Conservation (phyloP, 2,797 vertebrate species). For the Gadopsis bispinosus region DNA sequence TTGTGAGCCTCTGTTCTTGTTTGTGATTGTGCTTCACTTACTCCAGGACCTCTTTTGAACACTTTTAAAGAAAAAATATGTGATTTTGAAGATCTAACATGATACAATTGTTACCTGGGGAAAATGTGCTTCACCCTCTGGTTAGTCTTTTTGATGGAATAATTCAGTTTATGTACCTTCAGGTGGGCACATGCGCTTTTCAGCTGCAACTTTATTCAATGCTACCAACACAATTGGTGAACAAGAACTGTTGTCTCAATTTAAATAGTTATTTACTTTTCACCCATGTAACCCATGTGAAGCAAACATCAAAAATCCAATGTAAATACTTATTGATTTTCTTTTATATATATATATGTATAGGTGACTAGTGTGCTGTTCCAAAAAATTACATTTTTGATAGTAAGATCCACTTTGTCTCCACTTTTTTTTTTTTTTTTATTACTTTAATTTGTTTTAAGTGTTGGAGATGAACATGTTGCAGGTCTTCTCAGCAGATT, state of each 20-base stretch:
- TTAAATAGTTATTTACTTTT: constrained; percentile 65
- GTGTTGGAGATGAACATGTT: constrained; percentile 71
- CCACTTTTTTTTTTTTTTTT: constrained; percentile 52
- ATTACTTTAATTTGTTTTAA: constrained; percentile 69
- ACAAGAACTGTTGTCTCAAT: constrained; percentile 61
- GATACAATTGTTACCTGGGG: constrained; percentile 64
- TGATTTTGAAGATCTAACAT: constrained; percentile 72
- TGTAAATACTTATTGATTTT: constrained; percentile 86
- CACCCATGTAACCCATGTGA: constrained; percentile 68
- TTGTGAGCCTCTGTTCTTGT: constrained; percentile 71
- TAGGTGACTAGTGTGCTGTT: constrained; percentile 87
- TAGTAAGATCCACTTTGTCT: constrained; percentile 80
- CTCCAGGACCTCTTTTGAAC: constrained; percentile 72
- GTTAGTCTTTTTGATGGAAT: constrained; percentile 64
- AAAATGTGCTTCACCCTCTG: constrained; percentile 45
- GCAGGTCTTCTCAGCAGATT: constrained; percentile 68
- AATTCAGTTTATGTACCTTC: constrained; percentile 67
- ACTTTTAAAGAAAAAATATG: constrained; percentile 73
- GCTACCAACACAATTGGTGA: constrained; percentile 67
- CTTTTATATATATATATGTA: constrained; percentile 85
- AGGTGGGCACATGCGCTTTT: constrained; percentile 69
- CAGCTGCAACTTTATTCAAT: constrained; percentile 73
- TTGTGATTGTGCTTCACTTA: constrained; percentile 77
- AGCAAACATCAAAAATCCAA: constrained; percentile 73
- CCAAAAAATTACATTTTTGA: constrained; percentile 81